Conservation (phyloP, 2,797 vertebrate species). For the Gymnocypris eckloni region DNA sequence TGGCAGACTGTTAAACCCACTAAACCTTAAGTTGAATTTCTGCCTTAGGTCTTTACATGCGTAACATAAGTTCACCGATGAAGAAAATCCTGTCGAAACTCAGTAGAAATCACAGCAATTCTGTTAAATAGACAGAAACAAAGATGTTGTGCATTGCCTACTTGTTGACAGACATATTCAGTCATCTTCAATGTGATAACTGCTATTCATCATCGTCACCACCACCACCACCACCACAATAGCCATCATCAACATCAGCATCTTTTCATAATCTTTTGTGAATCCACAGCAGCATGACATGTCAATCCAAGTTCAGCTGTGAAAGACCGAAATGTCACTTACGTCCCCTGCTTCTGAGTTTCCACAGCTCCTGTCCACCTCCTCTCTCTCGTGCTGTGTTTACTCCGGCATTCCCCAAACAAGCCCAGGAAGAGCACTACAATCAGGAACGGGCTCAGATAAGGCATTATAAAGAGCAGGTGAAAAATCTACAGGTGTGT, state of each 20-base stretch:
- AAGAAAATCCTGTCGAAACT: neutral
- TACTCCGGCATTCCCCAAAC: constrained; percentile 82
- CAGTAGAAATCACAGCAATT: neutral
- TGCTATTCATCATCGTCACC: constrained; percentile 1
- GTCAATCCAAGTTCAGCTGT: neutral
- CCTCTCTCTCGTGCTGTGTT: constrained; percentile 78
- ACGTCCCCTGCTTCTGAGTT: constrained; percentile 82
- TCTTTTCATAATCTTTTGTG: neutral
- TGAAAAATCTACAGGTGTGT: constrained; percentile 71
- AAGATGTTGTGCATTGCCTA: neutral
- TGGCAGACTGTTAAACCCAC: neutral
- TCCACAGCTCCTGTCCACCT: constrained; percentile 86
- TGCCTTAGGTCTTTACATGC: neutral
- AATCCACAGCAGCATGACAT: neutral
- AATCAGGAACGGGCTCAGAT: constrained; percentile 79
- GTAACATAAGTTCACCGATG: neutral
- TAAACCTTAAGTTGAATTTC: neutral
- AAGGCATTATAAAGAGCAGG: constrained; percentile 81
- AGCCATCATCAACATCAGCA: neutral
- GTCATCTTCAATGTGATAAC: constrained; percentile 5
- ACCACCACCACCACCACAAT: neutral
- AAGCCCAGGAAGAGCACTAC: constrained; percentile 81
- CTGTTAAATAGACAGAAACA: neutral
- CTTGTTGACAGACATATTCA: neutral
- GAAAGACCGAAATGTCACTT: constrained; percentile 60